Evolutionary conservation across 2,888 invertebrate genomes (phyloP), one percentile per base, ranked within the genome.

Genomic region (Barypeithes pellucidus): DNA sequence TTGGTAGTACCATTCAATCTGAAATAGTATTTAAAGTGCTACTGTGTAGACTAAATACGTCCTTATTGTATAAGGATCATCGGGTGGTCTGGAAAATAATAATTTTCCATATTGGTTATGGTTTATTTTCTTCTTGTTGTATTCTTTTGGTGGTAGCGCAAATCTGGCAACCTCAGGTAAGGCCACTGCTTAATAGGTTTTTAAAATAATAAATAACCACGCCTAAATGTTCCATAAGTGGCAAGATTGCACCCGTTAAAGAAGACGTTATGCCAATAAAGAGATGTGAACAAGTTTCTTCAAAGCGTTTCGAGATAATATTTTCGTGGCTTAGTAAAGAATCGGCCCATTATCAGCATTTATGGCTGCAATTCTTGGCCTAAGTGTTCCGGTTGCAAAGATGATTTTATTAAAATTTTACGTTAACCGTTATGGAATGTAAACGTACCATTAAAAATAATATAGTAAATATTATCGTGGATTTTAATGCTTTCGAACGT

Each of bases 201-300:
- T 61, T 41, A 61, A 20, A 11, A 50, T n/a, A 16, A 61, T 68
- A 68, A 68, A 68, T 61, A 68, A 68, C 39, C 52, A 29, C 61
- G 39, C 52, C 61, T 61, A 52, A 33, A 68, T 61, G 68, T 61
- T 14, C 18, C 61, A 41, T 67, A 67, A 67, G 60, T 33, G 67
- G 50, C 22, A 20, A n/a, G 22, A 50, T 50, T 50, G 22, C 22
- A 50, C 50, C 22, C 4, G 12, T 12, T 20, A 50, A 50, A 50
- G 50, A 22, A 50, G 45, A 68, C 60, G 61, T 61, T 61, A 50
- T 24, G 68, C 50, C 61, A 68, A 68, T 68, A 68, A 68, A 68
- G 68, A 68, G 61, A 68, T 41, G 61, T 61, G 16, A 50, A 61
- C 61, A 39, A 59, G 68, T 68, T 68, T 61, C 61, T 68, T 61